Base-by-base conservation (phyloP, 2,888 invertebrate species). In the Barypeithes pellucidus region DNA sequence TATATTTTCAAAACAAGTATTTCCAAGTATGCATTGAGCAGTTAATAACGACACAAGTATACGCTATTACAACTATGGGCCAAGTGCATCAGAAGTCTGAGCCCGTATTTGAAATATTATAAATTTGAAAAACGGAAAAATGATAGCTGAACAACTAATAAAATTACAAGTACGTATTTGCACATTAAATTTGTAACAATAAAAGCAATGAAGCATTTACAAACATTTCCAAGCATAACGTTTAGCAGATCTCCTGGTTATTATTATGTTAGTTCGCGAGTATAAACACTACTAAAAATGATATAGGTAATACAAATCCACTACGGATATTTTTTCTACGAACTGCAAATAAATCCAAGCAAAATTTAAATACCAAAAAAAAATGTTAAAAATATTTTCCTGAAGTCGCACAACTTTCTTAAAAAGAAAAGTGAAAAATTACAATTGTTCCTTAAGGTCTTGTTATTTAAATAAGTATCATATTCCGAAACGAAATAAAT, bases 281-380 rank as follows among this genome's bases (percentile, higher is more conserved):
- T 79, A 79, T 79, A 75, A 78, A 79, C 79, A 79, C 78, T 68
- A 73, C 43, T 33, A 52, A 71, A 71, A 43, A 50, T n/a, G n/a
- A n/a, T n/a, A n/a, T 66, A 24, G 1, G 16, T 43, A 43, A 43
- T 57, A 12, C 18, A 57, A 33, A 57, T 33, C 14, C 5, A 57
- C 33, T 57, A 57, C 16, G 18, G 18, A 2, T 16, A 33, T 9
- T 57, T 29, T 12, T 22, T 41, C n/a, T 67, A 60, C 16, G 16
- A 43, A 68, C 29, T 16, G 24, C 61, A 72, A 54, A 66, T 29
- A 57, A 72, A 45, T 43, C 39, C 67, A 68, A 70, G 45, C 60
- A 45, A 67, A 43, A 14, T 39, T 50, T 57, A 65, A 33, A 45
- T 59, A 33, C 50, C 45, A 72, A 63, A 36, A 14, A 22, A 71